phyloP scores from a whole-genome alignment of 2,797 vertebrate species.

The Etheostoma perlongum region DNA sequence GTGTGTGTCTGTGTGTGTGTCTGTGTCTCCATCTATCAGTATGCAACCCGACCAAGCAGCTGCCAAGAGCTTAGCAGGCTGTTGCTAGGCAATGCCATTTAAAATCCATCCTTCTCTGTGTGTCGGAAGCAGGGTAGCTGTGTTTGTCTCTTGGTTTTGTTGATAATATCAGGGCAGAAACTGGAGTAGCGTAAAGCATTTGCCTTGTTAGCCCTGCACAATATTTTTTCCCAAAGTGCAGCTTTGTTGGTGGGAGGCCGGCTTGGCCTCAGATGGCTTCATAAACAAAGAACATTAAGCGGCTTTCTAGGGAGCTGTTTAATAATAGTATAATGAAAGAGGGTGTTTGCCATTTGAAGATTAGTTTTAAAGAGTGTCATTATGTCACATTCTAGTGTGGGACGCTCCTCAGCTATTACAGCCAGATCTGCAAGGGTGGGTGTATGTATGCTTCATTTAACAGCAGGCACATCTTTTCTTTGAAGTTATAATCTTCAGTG shows the following conservation, averaged over 20 bases:
- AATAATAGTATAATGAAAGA: conserved; percentile 30
- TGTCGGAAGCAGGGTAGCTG: conserved; percentile 62
- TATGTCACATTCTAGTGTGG: conserved; percentile 21
- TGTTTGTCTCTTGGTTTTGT: conserved; percentile 65
- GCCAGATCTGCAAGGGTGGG: conserved; percentile 26
- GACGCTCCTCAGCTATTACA: conserved; percentile 14
- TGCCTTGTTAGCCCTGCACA: conserved; percentile 35
- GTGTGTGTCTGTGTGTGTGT: conserved; percentile 7
- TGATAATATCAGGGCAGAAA: conserved; percentile 51
- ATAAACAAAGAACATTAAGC: conserved; percentile 45
- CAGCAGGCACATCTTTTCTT: conserved; percentile 38
- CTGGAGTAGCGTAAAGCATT: conserved; percentile 37
- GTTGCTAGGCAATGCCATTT: conserved; percentile 84
- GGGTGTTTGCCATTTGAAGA: conserved; percentile 34
- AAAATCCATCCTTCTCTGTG: conserved; percentile 70
- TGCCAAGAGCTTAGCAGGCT: conserved; percentile 75
- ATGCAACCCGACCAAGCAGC: conserved; percentile 72
- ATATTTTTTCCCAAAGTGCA: conserved; percentile 42
- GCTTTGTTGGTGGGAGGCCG: conserved; percentile 31
- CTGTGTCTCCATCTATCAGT: conserved; percentile 67
- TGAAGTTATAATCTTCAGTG: conserved; percentile 31
- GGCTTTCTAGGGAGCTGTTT: conserved; percentile 24
- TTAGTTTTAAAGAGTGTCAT: conserved; percentile 50
- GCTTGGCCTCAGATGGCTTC: conserved; percentile 42
- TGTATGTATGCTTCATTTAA: conserved; percentile 24